Base-by-base conservation (phyloP, 1,140 invertebrate genomes). In the Zaprionus inermis region DNA sequence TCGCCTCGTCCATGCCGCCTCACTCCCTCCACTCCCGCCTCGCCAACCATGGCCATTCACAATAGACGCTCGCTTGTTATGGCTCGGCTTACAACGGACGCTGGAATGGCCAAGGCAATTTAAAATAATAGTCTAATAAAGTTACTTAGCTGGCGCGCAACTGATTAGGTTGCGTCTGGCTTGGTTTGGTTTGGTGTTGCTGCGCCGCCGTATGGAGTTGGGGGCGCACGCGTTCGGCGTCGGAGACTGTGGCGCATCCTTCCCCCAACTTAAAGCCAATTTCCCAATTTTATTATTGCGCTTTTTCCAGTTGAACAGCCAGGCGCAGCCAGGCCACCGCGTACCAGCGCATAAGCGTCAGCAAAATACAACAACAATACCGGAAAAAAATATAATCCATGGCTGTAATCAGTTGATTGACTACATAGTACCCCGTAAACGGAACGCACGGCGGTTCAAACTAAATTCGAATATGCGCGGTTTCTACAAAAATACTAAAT, bases 41-140 rank as follows among this genome's bases (percentile, higher is more conserved):
- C 60, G n/a, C 12, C 57, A 49, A 0, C 30, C 30, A 32, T 34
- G 28, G 18, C 9, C 20, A 54, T 41, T 41, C 34, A 59, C 56
- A 59, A 51, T 52, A 30, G 38, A 59, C 22, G 57, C 38, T 28
- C 24, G 24, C 24, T 46, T 30, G 38, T 38, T 41, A 30, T 38
- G 51, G 61, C 61, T 64, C 34, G 34, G 61, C 61, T 64, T 64
- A 64, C 59, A 61, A 51, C 58, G 16, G 41, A 60, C 58, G 44
- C 18, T 18, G 38, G 57, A 44, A 70, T 63, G 60, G 71, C 65
- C 71, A 73, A 56, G 57, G 65, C 59, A 86, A 88, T 86, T 86
- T 78, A 79, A 88, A 86, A 83, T 86, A 86, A 86, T 88, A 79
- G 83, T 77, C 83, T 88, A 83, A 88, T 86, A 86, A 86, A 86